Conservation (phyloP, 2,888 invertebrate species). For the Baccha elongata region DNA sequence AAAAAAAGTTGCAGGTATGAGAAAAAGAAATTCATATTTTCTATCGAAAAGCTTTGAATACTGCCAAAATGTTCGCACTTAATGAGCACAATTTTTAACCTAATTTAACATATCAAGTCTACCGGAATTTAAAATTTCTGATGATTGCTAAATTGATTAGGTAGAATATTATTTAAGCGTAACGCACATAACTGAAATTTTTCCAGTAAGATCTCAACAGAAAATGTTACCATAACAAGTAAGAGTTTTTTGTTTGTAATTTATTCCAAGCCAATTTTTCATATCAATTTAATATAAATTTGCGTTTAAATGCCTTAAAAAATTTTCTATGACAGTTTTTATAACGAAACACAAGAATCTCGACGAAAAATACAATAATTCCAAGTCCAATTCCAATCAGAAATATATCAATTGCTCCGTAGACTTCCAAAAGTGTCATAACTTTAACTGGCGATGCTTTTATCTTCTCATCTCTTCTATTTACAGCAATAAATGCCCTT, state of each 20-base stretch:
- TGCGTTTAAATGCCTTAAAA: neutral
- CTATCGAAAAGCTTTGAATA: no score
- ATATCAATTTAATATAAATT: neutral
- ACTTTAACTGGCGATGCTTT: neutral
- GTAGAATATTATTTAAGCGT: no score
- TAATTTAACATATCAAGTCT: no score
- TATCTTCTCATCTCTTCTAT: neutral
- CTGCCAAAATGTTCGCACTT: no score
- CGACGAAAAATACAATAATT: neutral
- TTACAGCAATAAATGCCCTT: conserved; percentile 55
- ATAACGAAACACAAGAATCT: neutral
- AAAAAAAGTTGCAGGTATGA: no score
- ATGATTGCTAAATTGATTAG: no score
- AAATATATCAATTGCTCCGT: conserved; percentile 13
- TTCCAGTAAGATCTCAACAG: no score
- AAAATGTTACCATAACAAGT: no score
- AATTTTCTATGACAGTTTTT: neutral
- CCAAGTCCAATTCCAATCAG: neutral
- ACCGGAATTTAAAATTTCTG: no score
- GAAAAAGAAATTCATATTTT: no score
- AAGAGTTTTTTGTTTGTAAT: neutral
- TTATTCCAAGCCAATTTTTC: neutral
- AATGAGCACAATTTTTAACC: no score
- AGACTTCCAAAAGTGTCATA: conserved; percentile 24
- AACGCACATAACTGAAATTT: no score